Conservation (phyloP, 2,113 vertebrate genomes). For the Ammospiza caudacuta region DNA sequence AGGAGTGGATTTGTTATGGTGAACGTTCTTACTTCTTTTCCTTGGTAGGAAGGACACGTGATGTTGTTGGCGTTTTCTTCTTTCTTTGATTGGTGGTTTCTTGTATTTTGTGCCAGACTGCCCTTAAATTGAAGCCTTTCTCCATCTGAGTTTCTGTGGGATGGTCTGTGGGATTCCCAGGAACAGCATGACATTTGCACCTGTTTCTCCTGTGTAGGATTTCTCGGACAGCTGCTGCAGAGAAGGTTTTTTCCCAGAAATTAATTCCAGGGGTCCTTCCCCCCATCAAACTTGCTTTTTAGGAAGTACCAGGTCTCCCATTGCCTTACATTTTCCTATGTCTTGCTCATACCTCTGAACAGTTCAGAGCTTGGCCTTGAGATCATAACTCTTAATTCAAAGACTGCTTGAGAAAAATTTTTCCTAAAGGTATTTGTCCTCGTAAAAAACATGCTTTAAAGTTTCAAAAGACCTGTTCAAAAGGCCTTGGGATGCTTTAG, state of each 20-base stretch:
- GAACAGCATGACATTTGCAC: background rate
- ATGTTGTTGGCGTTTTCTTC: background rate
- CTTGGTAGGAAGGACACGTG: background rate
- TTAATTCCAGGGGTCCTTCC: background rate
- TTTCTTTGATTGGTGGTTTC: background rate
- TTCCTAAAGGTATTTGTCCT: background rate
- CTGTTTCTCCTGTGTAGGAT: accelerated
- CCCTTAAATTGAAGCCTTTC: background rate
- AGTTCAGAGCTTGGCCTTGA: background rate
- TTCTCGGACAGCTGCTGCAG: background rate
- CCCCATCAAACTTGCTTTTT: background rate
- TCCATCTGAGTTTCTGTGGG: background rate
- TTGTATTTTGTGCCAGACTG: background rate
- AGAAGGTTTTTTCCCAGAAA: background rate
- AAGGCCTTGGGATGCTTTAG: background rate
- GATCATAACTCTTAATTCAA: background rate
- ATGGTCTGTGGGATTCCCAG: background rate
- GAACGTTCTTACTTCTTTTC: background rate
- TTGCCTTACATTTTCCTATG: background rate
- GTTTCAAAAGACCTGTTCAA: background rate
- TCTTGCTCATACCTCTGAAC: background rate
- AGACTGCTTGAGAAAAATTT: background rate
- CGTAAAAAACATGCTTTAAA: background rate
- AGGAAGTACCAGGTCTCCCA: background rate
- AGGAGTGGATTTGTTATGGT: background rate